Evolutionary conservation across 1,140 invertebrate species (phyloP), one percentile per base, ranked within the genome.

Genomic region (Scaptomyza hsui): DNA sequence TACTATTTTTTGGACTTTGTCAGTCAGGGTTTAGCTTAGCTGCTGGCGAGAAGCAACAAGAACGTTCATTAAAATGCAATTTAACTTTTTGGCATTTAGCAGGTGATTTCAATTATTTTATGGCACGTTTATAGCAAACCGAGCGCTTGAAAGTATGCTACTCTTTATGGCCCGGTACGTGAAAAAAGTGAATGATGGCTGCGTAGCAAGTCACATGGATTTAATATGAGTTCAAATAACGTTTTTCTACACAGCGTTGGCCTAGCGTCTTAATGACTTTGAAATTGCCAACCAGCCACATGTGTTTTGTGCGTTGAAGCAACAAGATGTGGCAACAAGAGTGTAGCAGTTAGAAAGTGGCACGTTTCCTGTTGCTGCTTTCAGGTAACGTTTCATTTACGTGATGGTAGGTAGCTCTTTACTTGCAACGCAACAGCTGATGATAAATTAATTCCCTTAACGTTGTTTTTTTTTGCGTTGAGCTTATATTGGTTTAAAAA

Each of bases 61-160:
- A 69, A 53, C 76, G 57, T 74, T 81, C 74, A 78, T 81, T 81
- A 74, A 81, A 81, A 77, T 74, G 63, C 73, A 82, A 80, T 80
- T 83, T 55, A 80, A 65, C 64, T 72, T 76, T 72, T 76, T 72
- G 56, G 45, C 63, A 48, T 45, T 41, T 69, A 59, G 53, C 47
- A 72, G 63, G 35, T 73, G 63, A 73, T 73, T 83, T 86, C 56
- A 86, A 76, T 86, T 80, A 80, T 77, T 73, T 41, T 24, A 18
- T 37, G 56, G 47, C 59, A 42, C 44, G 41, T 59, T 32, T 32
- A 42, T 6, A 75, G 32, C 35, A 35, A 62, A 74, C 49, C 49
- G 59, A 32, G 81, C 55, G 55, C 55, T 64, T 59, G 70, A 74
- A 70, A 74, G 78, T 78, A 72, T 59, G 41, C 37, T 52, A 52